Conservation (phyloP, 1,140 invertebrate genomes). For the Glossosoma conforme region DNA sequence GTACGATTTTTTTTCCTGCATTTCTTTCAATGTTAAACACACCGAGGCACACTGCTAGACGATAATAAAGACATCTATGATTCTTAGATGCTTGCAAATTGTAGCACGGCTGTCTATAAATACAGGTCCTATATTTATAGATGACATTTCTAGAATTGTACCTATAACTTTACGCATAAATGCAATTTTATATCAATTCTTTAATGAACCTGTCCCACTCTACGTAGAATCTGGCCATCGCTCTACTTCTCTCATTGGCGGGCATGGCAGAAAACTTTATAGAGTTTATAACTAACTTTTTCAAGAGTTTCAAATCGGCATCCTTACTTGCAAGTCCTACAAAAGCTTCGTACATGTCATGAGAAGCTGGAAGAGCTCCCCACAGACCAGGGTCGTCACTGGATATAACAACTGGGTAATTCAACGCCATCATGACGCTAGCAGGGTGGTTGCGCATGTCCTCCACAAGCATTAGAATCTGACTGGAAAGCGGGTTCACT, state of each 20-base stretch:
- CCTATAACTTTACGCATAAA: too few species aligned
- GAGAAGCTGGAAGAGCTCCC: slow-evolving; percentile 65
- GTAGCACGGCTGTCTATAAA: too few species aligned
- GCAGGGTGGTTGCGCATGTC: slow-evolving; percentile 80
- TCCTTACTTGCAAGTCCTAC: slow-evolving; percentile 68
- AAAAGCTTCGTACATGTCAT: slow-evolving; percentile 80
- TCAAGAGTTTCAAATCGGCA: slow-evolving; percentile 67
- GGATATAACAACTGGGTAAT: slow-evolving; percentile 55
- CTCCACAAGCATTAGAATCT: slow-evolving; percentile 67
- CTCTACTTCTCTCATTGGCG: neutral
- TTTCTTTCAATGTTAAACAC: too few species aligned
- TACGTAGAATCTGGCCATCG: too few species aligned
- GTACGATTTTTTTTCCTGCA: too few species aligned
- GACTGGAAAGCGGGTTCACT: slow-evolving; percentile 74
- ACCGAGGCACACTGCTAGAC: too few species aligned
- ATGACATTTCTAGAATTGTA: too few species aligned
- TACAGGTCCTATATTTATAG: too few species aligned
- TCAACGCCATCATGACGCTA: slow-evolving; percentile 57
- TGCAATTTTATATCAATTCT: too few species aligned
- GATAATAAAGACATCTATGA: too few species aligned
- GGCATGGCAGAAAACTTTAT: slow-evolving; percentile 49
- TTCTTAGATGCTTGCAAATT: too few species aligned
- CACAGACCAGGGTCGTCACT: slow-evolving; percentile 77
- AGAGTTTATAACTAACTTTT: slow-evolving; percentile 74
- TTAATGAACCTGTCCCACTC: too few species aligned